A percentile compares a stretch with the other conserved stretches of the same genome.
These are phyloP conservation scores for Pseudopipra pipra DNA, from an alignment of 2,113 vertebrate species.

Conservation along the genomic window DNA sequence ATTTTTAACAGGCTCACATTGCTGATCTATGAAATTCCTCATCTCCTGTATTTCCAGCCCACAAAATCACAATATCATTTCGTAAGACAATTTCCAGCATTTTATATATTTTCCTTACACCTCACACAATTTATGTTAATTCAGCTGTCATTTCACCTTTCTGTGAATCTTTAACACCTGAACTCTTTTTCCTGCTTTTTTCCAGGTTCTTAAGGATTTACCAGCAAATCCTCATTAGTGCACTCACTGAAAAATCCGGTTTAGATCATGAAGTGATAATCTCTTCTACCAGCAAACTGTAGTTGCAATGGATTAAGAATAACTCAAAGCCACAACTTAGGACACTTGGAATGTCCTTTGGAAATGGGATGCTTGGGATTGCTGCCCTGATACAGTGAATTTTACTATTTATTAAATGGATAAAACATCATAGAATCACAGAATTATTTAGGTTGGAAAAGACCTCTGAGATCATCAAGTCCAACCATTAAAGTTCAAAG, in stretches of 20 bases:
- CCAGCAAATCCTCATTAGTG: background rate
- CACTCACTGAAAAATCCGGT: background rate
- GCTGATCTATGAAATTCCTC: background rate
- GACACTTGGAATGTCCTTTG: background rate
- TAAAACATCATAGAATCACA: background rate
- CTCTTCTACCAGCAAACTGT: background rate
- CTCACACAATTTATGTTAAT: background rate
- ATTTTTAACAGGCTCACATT: background rate
- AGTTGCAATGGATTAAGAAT: background rate
- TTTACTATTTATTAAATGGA: background rate
- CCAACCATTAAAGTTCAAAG: background rate
- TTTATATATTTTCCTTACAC: background rate
- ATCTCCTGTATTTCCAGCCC: background rate
- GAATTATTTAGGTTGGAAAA: background rate
- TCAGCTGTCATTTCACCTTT: background rate
- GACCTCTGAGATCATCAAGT: background rate
- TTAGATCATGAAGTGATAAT: background rate
- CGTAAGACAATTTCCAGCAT: background rate
- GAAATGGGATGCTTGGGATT: background rate
- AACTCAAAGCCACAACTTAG: background rate
- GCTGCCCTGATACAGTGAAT: background rate
- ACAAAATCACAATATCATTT: background rate
- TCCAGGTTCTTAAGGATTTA: background rate
- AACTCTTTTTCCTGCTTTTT: background rate
- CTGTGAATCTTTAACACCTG: background rate